Evolutionary conservation across 2,113 vertebrate genomes (phyloP).

Genomic region (Pachyramphus minor): DNA sequence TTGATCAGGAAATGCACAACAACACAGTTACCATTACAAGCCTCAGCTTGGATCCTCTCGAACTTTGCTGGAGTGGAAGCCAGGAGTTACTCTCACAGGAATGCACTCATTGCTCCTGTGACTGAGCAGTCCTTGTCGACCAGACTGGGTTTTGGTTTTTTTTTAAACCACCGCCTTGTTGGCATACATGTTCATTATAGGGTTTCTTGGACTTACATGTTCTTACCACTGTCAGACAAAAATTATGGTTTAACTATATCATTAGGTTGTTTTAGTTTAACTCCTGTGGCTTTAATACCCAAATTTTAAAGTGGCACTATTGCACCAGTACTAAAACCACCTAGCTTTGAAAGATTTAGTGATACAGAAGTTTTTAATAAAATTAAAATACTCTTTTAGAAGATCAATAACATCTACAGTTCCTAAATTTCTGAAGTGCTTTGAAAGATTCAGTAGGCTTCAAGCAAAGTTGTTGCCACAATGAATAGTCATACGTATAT

Average conservation of each 20-base stretch:
- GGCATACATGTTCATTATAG: not conserved
- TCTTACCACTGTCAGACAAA: not conserved
- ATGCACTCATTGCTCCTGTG: not conserved
- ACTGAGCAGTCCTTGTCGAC: not conserved
- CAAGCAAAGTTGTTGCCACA: not conserved
- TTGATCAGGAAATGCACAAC: not conserved
- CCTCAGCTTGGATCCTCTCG: not conserved
- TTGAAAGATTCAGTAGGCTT: not conserved
- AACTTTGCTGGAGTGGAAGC: not conserved
- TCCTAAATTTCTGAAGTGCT: not conserved
- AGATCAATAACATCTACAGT: not conserved
- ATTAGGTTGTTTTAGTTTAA: not conserved
- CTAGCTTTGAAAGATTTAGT: not conserved
- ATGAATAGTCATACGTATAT: not conserved
- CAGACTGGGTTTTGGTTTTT: not conserved
- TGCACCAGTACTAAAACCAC: not conserved
- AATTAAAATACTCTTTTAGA: not conserved
- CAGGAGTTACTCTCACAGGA: not conserved
- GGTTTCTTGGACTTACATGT: not conserved
- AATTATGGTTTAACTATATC: not conserved
- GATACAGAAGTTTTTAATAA: not conserved
- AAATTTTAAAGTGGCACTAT: not conserved
- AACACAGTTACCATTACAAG: not conserved
- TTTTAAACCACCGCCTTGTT: not conserved
- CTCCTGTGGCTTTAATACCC: not conserved